These are phyloP conservation scores for Agriopis marginaria DNA, from an alignment of 2,888 invertebrate genomes.

Conservation along the genomic window DNA sequence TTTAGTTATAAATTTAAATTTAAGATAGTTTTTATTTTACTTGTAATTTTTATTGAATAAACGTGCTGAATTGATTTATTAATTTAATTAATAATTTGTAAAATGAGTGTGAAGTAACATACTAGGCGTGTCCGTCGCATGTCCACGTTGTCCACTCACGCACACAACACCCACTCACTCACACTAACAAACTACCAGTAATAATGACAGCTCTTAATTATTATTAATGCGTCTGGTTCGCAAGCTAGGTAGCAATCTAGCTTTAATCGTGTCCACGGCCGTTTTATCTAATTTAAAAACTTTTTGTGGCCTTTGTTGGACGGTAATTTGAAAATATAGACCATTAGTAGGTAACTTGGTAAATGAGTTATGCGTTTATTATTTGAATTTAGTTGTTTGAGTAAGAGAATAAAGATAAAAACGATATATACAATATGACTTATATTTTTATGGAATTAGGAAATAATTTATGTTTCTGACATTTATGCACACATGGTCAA, in stretches of 20 bases:
- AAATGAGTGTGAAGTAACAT: not conserved
- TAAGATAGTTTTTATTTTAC: too few species aligned
- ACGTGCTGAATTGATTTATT: too few species aligned
- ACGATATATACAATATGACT: too few species aligned
- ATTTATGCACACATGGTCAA: too few species aligned
- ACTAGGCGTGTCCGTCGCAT: not conserved
- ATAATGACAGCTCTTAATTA: conserved; percentile 23
- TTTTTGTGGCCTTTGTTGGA: conserved; percentile 21
- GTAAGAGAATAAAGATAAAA: too few species aligned
- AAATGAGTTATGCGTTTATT: not conserved
- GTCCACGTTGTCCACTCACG: not conserved
- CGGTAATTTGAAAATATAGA: conserved; percentile 19
- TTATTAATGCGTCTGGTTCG: conserved; percentile 21
- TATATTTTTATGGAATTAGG: too few species aligned
- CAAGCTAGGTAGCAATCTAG: conserved; percentile 18
- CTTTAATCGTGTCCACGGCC: conserved; percentile 18
- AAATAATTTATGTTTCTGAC: too few species aligned
- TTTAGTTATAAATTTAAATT: too few species aligned
- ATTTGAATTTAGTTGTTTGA: too few species aligned
- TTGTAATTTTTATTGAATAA: too few species aligned
- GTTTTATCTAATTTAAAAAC: conserved; percentile 25
- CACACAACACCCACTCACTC: not conserved
- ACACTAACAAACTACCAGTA: conserved; percentile 1
- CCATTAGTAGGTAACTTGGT: not conserved
- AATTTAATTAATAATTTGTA: too few species aligned